phyloP scores from a whole-genome alignment of 2,797 vertebrate species.

The Graptemys geographica region DNA sequence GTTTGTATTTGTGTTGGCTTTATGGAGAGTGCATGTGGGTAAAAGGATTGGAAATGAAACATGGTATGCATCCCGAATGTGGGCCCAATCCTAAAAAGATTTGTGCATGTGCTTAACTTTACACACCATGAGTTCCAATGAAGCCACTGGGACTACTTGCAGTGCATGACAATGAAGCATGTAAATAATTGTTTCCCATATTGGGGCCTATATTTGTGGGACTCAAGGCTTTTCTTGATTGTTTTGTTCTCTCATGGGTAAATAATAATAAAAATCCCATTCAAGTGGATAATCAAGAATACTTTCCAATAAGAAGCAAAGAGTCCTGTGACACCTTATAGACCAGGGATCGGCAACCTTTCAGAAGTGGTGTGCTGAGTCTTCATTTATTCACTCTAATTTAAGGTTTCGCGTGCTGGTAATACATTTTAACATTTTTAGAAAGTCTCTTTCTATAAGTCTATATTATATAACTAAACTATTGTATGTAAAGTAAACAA shows the following conservation, averaged over 20 bases:
- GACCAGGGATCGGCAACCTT: no score
- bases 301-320: background rate
- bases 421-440: no score
- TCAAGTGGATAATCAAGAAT: background rate
- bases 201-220: background rate
- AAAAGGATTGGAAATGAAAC: conserved; percentile 45
- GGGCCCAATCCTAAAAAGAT: rapidly evolving
- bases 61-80: background rate
- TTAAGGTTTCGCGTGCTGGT: no score
- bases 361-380: no score
- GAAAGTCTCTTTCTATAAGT: no score
- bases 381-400: no score
- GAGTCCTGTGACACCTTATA: no score
- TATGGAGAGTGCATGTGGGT: conserved; percentile 55
- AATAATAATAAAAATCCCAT: background rate
- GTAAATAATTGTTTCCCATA: background rate
- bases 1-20: background rate
- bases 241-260: conserved; percentile 2
- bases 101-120: background rate
- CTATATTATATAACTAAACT: no score
- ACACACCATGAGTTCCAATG: background rate
- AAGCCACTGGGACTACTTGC: background rate
- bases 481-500: no score
- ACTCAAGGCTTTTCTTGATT: background rate
- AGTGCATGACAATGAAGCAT: background rate